Evolutionary conservation across 2,888 invertebrate species (phyloP).

Genomic region (Hypercompe scribonia): DNA sequence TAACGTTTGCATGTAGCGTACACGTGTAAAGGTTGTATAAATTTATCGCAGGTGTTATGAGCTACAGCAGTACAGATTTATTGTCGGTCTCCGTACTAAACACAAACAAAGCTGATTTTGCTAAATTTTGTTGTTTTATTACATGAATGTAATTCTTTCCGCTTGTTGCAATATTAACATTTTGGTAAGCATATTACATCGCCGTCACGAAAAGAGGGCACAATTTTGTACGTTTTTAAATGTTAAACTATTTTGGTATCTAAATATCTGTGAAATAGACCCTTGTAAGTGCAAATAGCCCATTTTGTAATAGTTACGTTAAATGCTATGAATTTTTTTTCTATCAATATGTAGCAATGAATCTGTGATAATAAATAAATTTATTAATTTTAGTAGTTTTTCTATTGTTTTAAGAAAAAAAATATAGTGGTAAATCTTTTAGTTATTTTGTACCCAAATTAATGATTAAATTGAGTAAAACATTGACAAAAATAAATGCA

Average conservation of each 20-base stretch:
- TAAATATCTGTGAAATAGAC: not conserved
- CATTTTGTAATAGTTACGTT: not conserved
- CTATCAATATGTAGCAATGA: too few species aligned
- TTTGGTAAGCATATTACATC: not conserved
- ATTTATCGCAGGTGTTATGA: conserved; percentile 19
- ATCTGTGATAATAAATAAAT: too few species aligned
- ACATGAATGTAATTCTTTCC: conserved; percentile 47
- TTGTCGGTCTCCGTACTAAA: conserved; percentile 46
- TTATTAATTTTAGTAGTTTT: too few species aligned
- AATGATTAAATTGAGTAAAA: not conserved
- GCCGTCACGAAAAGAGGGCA: not conserved
- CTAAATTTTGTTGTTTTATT: conserved; percentile 64
- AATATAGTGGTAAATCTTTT: not conserved
- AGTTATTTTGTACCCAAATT: not conserved
- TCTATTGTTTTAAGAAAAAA: not conserved
- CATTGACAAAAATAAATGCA: not conserved
- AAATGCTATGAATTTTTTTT: too few species aligned
- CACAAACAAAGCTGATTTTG: conserved; percentile 57
- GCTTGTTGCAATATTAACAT: conserved; percentile 21
- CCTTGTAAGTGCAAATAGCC: not conserved
- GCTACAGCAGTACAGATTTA: conserved; percentile 35
- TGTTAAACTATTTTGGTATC: too few species aligned
- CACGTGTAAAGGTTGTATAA: conserved; percentile 20
- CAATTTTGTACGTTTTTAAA: too few species aligned
- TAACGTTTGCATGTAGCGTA: not conserved